Evolutionary conservation across 2,888 invertebrate genomes (phyloP).

Genomic region (Emesis furor): DNA sequence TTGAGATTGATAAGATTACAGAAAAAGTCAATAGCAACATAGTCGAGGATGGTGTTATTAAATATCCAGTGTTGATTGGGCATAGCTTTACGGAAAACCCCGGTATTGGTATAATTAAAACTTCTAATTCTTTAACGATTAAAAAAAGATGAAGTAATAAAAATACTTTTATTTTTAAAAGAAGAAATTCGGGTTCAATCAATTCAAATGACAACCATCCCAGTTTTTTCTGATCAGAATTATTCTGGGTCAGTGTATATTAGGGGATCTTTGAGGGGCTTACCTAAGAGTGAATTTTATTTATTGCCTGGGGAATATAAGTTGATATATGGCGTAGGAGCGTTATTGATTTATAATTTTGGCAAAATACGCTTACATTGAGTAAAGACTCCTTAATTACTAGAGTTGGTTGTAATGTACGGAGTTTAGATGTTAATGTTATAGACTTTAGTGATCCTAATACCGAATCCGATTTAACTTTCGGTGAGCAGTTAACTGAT

Average conservation of each 20-base stretch:
- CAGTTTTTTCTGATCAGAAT: not conserved
- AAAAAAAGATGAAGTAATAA: not conserved
- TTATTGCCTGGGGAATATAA: conserved; percentile 25
- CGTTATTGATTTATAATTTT: not conserved
- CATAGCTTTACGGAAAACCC: conserved; percentile 2
- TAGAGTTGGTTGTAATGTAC: not conserved
- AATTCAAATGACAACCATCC: not conserved
- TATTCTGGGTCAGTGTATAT: conserved; percentile 13
- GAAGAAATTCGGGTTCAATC: not conserved
- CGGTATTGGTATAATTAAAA: not conserved
- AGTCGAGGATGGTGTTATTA: conserved; percentile 9
- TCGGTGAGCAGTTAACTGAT: not conserved
- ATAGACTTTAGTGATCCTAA: conserved; percentile 7
- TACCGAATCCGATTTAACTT: not conserved
- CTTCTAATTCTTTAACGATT: not conserved
- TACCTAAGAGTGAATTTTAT: conserved; percentile 12
- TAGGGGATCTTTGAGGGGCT: conserved; percentile 15
- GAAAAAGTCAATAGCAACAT: not conserved
- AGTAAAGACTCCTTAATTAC: not conserved
- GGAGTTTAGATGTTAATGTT: not conserved
- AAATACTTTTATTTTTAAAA: not conserved
- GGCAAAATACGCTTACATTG: not conserved
- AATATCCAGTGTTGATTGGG: not conserved
- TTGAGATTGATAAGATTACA: not conserved
- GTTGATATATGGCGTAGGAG: not conserved